phyloP scores from a whole-genome alignment of 1,140 invertebrate species.

The Brachionus sp. region DNA sequence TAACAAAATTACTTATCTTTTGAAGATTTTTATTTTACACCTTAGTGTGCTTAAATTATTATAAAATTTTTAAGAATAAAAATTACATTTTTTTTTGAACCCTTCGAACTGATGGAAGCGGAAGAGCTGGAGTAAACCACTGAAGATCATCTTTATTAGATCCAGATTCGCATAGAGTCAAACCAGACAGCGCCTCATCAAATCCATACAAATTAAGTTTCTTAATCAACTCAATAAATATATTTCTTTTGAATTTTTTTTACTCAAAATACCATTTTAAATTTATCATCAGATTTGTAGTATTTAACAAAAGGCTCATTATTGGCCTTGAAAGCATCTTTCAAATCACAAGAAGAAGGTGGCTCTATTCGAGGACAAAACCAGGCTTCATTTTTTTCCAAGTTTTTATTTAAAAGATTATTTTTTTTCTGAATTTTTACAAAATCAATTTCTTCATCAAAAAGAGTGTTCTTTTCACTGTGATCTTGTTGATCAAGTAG shows the following conservation, averaged over 20 bases:
- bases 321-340: background rate
- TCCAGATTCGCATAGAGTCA: background rate
- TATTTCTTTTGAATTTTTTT: background rate
- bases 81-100: conserved; percentile 15
- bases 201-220: conserved; percentile 8
- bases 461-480: background rate
- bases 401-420: background rate
- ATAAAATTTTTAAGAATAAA: background rate
- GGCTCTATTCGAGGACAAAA: conserved; percentile 23
- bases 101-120: background rate
- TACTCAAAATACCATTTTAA: conserved; percentile 23
- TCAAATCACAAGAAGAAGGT: background rate
- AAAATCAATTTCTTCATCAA: background rate
- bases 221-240: background rate
- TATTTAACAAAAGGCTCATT: conserved; percentile 33
- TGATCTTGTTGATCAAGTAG: background rate
- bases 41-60: too few species aligned
- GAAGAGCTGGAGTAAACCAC: conserved; percentile 30
- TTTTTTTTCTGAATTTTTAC: background rate
- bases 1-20: too few species aligned
- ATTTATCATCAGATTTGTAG: conserved; percentile 29
- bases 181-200: background rate
- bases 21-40: too few species aligned
- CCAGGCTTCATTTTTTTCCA: background rate
- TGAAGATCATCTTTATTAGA: background rate